Base-by-base conservation (phyloP, 2,113 vertebrate genomes). In the Cyanistes caeruleus region DNA sequence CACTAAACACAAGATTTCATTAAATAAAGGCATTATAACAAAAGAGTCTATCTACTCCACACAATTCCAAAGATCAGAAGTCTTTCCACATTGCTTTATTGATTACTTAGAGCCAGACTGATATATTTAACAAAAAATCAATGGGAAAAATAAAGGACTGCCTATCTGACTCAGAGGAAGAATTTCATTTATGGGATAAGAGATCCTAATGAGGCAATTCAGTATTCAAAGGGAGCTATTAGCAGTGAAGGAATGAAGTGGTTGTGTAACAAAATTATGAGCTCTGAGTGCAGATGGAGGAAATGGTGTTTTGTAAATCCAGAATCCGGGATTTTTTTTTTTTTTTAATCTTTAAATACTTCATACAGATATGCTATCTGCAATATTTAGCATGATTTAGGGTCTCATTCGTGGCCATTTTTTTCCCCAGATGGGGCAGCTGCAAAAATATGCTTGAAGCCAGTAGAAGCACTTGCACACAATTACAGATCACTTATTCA, bases 181-280 rank as follows among this genome's bases (percentile, higher is more conserved):
- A 89, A 91, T 95, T 94, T 83, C 52, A 81, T 96, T 96, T 92
- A 87, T 1, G 27, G 69, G 65, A 96, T 95, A 91, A 97, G 88
- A 94, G 89, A 95, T 51, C 41, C 58, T 96, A 96, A 96, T 96
- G 94, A 94, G 73, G 90, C 92, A 84, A 84, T 96, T 97, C 90
- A 95, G 84, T 56, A 93, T 89, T 95, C 92, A 97, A 88, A 96
- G 84, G 82, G 52, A 94, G 89, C 75, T 83, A 88, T 96, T 94
- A 94, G 78, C 6, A 8, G 58, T 53, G 81, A 93, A 87, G 65
- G 39, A 93, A 92, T 95, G 78, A 90, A 94, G 72, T 48, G 75
- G 69, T 41, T 96, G 82, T 80, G 83, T 96, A 96, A 94, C 84
- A 86, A 92, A 84, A 89, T 56, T 59, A 93, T 86, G 77, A 96